Percentiles rank a stretch among this genome's conserved stretches.
These are phyloP conservation scores for Caenorhabditis latens DNA, from an alignment of 1,140 invertebrate species.

Conservation along the genomic window DNA sequence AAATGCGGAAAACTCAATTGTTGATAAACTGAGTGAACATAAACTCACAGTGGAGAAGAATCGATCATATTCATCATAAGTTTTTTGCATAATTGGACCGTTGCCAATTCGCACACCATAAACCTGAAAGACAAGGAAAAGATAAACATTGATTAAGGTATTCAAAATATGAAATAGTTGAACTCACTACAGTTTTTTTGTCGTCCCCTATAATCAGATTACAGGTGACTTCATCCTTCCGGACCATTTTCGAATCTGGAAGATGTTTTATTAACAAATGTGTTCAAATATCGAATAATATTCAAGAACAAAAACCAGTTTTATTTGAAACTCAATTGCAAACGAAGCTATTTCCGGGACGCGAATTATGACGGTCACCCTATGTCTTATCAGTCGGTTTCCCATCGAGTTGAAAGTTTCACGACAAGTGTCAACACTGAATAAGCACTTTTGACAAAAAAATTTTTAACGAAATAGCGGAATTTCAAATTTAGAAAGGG, in stretches of 20 bases:
- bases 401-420: not conserved
- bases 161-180: not conserved
- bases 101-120: constrained; percentile 48
- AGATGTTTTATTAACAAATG: not conserved
- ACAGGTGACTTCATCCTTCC: constrained; percentile 43
- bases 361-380: constrained; percentile 15
- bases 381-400: constrained; percentile 3
- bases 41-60: constrained; percentile 43
- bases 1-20: not conserved
- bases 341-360: constrained; percentile 11
- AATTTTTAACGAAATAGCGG: not conserved
- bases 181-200: constrained; percentile 62
- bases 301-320: not conserved
- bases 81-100: constrained; percentile 43
- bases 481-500: not conserved
- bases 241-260: constrained; percentile 1
- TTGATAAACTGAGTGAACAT: not conserved
- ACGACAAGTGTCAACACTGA: constrained; percentile 2
- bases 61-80: constrained; percentile 56
- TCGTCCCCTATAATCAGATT: constrained; percentile 54
- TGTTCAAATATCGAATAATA: not conserved
- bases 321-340: not conserved
- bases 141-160: not conserved
- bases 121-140: constrained; percentile 26
- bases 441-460: constrained; percentile 36